These are phyloP conservation scores for Procambarus clarkii DNA, from an alignment of 1,140 invertebrate species.

Conservation along the genomic window DNA sequence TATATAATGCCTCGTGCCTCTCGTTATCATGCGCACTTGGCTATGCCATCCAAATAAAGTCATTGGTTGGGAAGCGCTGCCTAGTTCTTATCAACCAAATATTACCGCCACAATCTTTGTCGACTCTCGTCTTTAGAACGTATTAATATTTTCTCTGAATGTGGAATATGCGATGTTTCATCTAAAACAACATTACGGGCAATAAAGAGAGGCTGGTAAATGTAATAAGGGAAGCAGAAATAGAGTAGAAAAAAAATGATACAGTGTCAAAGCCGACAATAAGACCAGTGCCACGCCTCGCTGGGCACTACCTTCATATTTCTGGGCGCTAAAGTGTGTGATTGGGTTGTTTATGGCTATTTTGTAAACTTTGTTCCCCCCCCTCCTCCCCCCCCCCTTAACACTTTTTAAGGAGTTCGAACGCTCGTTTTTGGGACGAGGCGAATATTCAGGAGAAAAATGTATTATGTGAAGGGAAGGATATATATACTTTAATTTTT, in stretches of 20 bases:
- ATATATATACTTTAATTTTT: neutral
- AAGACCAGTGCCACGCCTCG: slow-evolving; percentile 37
- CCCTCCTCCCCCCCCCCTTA: slow-evolving; percentile 3
- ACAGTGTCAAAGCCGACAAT: slow-evolving; percentile 36
- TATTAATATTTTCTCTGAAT: slow-evolving; percentile 1
- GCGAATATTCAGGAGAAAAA: slow-evolving; percentile 34
- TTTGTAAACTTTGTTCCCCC: slow-evolving; percentile 49
- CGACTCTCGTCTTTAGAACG: neutral
- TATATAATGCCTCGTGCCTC: neutral
- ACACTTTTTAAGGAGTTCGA: slow-evolving; percentile 38
- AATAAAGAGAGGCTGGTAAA: neutral
- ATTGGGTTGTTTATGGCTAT: slow-evolving; percentile 57
- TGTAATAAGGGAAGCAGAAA: slow-evolving; percentile 26
- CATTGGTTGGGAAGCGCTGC: neutral
- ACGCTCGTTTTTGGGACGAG: slow-evolving; percentile 16
- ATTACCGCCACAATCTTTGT: neutral
- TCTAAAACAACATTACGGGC: neutral
- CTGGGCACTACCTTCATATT: slow-evolving; percentile 31
- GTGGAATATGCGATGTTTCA: slow-evolving; percentile 2
- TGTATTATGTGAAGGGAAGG: neutral
- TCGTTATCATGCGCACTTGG: slow-evolving; percentile 2
- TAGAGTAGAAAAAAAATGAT: slow-evolving; percentile 14
- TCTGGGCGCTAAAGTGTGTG: slow-evolving; percentile 44
- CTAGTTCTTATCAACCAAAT: neutral
- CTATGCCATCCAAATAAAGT: slow-evolving; percentile 13